phyloP scores from a whole-genome alignment of 2,113 vertebrate genomes.

The Brienomyrus brachyistius region DNA sequence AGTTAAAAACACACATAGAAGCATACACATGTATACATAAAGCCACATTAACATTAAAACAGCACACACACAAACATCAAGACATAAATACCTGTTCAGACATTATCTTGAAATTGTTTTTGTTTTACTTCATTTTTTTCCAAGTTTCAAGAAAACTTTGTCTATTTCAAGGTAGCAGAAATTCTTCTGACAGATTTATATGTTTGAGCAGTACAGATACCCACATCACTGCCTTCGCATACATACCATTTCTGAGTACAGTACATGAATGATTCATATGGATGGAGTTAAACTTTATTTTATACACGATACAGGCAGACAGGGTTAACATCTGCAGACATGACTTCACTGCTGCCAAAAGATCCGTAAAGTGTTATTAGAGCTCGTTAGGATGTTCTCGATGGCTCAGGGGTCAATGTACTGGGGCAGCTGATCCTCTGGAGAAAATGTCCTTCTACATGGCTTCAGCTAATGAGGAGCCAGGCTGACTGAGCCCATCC shows the following conservation, averaged over 20 bases:
- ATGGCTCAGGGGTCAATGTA: background rate
- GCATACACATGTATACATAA: background rate
- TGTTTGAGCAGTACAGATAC: background rate
- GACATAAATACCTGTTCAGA: background rate
- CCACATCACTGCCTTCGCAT: background rate
- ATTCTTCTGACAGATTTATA: background rate
- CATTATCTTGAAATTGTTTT: background rate
- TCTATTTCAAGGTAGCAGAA: background rate
- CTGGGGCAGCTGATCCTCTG: background rate
- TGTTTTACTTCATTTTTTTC: background rate
- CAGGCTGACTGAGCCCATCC: background rate
- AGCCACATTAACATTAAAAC: background rate
- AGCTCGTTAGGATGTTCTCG: background rate
- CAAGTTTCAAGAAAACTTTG: background rate
- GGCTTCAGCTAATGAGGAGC: background rate
- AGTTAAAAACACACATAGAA: background rate
- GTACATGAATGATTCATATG: background rate
- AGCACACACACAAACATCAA: background rate
- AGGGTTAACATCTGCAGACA: background rate
- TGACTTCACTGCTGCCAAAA: background rate
- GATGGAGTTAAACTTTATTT: background rate
- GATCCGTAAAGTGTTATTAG: background rate
- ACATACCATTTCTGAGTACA: background rate
- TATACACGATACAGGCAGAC: background rate
- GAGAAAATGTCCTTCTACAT: background rate